Conservation (phyloP, 2,888 invertebrate genomes). For the Smittia sp. region DNA sequence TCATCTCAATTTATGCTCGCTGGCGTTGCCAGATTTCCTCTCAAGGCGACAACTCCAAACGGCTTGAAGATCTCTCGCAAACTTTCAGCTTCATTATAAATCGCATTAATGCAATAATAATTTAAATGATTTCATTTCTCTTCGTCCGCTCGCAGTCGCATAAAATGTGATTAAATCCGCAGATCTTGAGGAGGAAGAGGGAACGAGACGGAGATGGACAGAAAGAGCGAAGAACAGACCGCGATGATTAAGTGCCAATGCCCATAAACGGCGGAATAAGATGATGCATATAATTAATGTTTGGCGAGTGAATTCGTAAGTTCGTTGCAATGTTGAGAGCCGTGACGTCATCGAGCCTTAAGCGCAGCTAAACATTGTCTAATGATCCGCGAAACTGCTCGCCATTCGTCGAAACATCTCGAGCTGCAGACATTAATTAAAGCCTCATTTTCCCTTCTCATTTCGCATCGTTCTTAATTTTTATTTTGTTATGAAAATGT, state of each 20-base stretch:
- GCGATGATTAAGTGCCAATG: conserved; percentile 38
- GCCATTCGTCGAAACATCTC: no score
- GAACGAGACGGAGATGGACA: conserved; percentile 13
- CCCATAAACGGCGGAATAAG: conserved; percentile 27
- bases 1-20: not conserved
- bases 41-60: not conserved
- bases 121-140: conserved; percentile 9
- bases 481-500: conserved; percentile 29
- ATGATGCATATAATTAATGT: conserved; percentile 22
- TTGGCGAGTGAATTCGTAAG: no score
- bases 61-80: not conserved
- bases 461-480: conserved; percentile 23
- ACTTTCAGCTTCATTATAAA: conserved; percentile 1
- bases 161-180: not conserved
- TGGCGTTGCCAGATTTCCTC: not conserved
- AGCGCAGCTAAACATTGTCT: no score
- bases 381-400: no score
- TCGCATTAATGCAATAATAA: conserved; percentile 12
- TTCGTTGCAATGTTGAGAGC: no score
- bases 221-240: not conserved
- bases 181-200: not conserved
- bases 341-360: no score
- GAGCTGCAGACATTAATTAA: not conserved
- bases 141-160: not conserved
- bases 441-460: conserved; percentile 8